These are phyloP conservation scores for Percopsis omiscomaycus DNA, from an alignment of 2,797 vertebrate genomes.

Conservation along the genomic window DNA sequence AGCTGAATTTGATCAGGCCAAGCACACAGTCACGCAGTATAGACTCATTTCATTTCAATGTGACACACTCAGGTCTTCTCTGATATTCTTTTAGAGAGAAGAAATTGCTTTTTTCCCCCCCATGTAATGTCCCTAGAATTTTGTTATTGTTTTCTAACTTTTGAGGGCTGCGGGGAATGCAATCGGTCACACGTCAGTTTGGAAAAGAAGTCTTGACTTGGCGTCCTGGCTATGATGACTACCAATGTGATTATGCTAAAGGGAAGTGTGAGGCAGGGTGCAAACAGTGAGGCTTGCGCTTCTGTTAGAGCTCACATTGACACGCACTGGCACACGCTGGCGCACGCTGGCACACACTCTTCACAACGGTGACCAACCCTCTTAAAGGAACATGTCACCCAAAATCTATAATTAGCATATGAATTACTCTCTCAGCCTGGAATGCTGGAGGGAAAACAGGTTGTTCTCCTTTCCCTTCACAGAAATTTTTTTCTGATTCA, in stretches of 20 bases:
- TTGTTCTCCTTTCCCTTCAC: no score
- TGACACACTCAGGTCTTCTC: slow-evolving; percentile 19
- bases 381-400: slow-evolving; percentile 11
- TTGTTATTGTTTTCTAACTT: slow-evolving; percentile 4
- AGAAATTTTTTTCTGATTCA: not conserved
- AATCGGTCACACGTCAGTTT: slow-evolving; percentile 20
- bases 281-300: slow-evolving; percentile 31
- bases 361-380: slow-evolving; percentile 17
- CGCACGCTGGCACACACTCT: slow-evolving; percentile 29
- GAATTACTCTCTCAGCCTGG: no score
- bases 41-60: slow-evolving; percentile 25
- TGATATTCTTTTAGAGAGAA: not conserved
- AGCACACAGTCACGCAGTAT: slow-evolving; percentile 16
- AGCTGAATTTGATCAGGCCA: slow-evolving; percentile 38
- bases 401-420: not conserved
- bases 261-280: slow-evolving; percentile 23
- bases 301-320: slow-evolving; percentile 13
- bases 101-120: not conserved
- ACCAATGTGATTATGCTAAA: slow-evolving; percentile 39
- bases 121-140: slow-evolving; percentile 21
- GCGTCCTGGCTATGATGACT: slow-evolving; percentile 35
- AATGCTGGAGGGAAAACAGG: no score
- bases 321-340: slow-evolving; percentile 42
- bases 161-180: slow-evolving; percentile 1
- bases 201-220: slow-evolving; percentile 28